These are phyloP conservation scores for Leptopilina boulardi DNA, from an alignment of 1,140 invertebrate species.

Conservation along the genomic window DNA sequence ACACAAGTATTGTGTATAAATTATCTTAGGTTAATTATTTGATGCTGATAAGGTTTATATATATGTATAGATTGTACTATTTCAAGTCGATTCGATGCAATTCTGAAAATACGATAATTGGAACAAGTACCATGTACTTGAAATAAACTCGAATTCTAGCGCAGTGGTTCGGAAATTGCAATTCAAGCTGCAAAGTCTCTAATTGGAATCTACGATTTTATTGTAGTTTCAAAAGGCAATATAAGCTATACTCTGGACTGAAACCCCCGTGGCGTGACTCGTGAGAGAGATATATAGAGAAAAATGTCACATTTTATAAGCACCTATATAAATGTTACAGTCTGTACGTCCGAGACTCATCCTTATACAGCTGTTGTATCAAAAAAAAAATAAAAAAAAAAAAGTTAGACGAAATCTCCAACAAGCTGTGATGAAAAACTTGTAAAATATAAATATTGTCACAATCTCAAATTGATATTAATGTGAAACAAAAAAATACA, in stretches of 20 bases:
- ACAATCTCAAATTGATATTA: slow-evolving; percentile 18
- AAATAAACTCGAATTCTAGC: slow-evolving; percentile 3
- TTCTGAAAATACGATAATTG: slow-evolving; percentile 13
- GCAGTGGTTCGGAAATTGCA: background rate
- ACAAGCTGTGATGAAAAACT: slow-evolving; percentile 25
- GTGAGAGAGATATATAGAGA: background rate
- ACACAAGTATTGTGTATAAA: background rate
- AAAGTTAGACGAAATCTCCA: slow-evolving; percentile 7
- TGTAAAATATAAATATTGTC: slow-evolving; percentile 20
- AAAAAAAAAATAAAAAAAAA: no score
- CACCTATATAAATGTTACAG: background rate
- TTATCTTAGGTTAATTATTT: background rate
- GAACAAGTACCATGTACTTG: slow-evolving; percentile 16
- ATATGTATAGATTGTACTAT: no score
- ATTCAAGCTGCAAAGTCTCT: slow-evolving; percentile 10
- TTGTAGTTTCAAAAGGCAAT: slow-evolving; percentile 10
- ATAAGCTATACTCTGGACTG: background rate
- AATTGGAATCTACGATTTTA: slow-evolving; percentile 14
- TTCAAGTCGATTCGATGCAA: background rate
- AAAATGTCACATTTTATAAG: background rate
- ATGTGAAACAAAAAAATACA: background rate
- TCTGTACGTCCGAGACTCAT: slow-evolving; percentile 15
- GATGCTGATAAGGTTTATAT: slow-evolving; percentile 5
- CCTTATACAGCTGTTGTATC: background rate
- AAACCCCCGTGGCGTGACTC: slow-evolving; percentile 30